These are phyloP conservation scores for Pseudococcus viburni DNA, from an alignment of 2,888 invertebrate genomes.

Conservation along the genomic window DNA sequence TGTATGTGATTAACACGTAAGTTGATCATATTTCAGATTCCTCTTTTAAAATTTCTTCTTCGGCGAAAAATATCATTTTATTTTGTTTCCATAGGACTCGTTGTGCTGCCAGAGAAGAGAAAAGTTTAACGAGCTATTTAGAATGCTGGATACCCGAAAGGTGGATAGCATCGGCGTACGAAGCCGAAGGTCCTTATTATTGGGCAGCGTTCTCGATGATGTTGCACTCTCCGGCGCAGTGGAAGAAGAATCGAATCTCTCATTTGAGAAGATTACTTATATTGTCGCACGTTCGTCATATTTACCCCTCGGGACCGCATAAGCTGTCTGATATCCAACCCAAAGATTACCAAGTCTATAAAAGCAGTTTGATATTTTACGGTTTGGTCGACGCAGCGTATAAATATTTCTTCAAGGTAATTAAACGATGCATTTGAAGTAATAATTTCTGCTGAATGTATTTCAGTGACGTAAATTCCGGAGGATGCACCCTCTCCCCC, in stretches of 20 bases:
- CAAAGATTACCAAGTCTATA: conserved; percentile 86
- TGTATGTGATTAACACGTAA: conserved; percentile 92
- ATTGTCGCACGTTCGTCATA: conserved; percentile 82
- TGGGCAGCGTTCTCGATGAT: conserved; percentile 86
- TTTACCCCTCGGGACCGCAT: conserved; percentile 73
- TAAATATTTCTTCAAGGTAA: conserved; percentile 87
- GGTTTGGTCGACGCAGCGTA: conserved; percentile 89
- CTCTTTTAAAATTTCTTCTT: too few species aligned
- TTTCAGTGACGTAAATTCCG: too few species aligned
- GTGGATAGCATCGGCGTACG: conserved; percentile 87
- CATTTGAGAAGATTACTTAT: conserved; percentile 85
- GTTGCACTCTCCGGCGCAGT: conserved; percentile 83
- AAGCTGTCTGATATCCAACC: conserved; percentile 72
- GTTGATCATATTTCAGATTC: conserved; percentile 70
- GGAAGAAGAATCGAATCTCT: conserved; percentile 79
- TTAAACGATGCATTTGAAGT: too few species aligned
- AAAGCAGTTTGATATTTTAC: conserved; percentile 85
- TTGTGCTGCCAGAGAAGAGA: conserved; percentile 83
- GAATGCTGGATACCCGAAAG: conserved; percentile 77
- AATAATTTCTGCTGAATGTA: too few species aligned
- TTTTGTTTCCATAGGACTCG: conserved; percentile 75
- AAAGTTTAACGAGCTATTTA: conserved; percentile 82
- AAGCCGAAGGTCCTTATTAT: conserved; percentile 93
- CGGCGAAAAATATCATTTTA: too few species aligned
- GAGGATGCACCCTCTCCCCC: too few species aligned